Evolutionary conservation across 53 echinoderm and acorn worm genomes (phyloP), one percentile per base, ranked within the genome.

Genomic region (Apostichopus leukothele): DNA sequence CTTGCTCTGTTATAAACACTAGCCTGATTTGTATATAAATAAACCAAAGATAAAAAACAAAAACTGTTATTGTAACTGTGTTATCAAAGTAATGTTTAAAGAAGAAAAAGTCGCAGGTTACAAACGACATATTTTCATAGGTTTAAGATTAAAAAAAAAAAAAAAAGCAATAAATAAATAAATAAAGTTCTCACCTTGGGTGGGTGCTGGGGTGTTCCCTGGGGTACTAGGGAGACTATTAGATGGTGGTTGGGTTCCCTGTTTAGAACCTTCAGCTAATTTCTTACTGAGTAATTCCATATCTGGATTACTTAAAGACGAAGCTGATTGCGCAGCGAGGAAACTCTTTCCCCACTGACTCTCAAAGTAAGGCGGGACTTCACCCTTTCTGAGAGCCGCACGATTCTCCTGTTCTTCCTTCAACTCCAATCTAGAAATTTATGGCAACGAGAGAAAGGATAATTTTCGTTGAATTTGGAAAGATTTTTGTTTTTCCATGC

Each of bases 141-240:
- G 39, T 39, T 3, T 39, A 39, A 39, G 39, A 39, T 39, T 39
- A 39, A 39, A 39, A 39, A 39, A 39, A 39, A 39, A 3, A 39
- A 27, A 1, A 1, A 27, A 27, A 27, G 0, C 0, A 27, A 27
- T 1, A 39, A 39, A 39, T 3, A 71, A 13, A 71, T 5, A 19
- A n/a, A 16, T 71, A 71, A 71, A 57, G 8, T 57, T n/a, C 3
- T 18, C 18, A 21, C 18, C 71, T 71, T 71, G 71, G 18, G 71
- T 18, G 71, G 71, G 18, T 71, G 18, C 71, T 4, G 71, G 94
- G 66, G 94, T 91, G n/a, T 93, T 92, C 22, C 90, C 78, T 16
- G 97, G 97, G 53, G 97, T 97, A 53, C 93, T 92, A 5, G 97
- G 95, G 52, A 95, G 94, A 76, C 92, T 95, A 78, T 93, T 77